Base-by-base conservation (phyloP, 2,113 vertebrate species). In the Takifugu flavidus region DNA sequence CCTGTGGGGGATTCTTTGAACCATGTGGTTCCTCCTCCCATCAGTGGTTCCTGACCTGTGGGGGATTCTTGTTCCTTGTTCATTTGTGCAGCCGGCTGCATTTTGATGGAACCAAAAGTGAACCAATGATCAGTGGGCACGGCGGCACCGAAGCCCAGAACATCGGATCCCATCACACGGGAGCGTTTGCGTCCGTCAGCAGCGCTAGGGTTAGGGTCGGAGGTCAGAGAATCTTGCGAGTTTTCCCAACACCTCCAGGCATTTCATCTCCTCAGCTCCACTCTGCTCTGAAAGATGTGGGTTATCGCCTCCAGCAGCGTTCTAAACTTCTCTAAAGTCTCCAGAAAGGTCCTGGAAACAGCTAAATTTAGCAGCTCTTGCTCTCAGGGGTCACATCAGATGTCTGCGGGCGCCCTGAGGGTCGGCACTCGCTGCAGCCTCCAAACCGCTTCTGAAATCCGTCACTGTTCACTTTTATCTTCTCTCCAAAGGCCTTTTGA, bases 241-340 rank as follows among this genome's bases (percentile, higher is more conserved):
- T 55, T 27, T 53, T 6, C 13, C 5, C 1, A 27, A 25, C 42
- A 14, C 53, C 62, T 6, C 15, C 20, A 70, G 70, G 50, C 28
- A 43, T 58, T 51, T 53, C 54, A 56, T 56, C 50, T 15, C 6
- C 26, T 65, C 13, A 49, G 56, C 47, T 31, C 13, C 5, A 13
- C 49, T 25, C n/a, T 20, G n/a, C 31, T 52, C 3, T 50, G 44
- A 52, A 57, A 50, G 59, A 8, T 44, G 34, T 52, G 55, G 53
- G 26, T 68, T 54, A 60, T 58, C 67, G 44, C 72, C 56, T 62
- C 27, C 55, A 56, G 53, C 49, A 61, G 49, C 15, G 50, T 25
- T 63, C 47, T 56, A 29, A 25, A 59, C 43, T 27, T 51, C 12
- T 60, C 45, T n/a, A 53, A 47, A 46, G 49, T 34, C 49, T 51